Evolutionary conservation across 2,113 vertebrate genomes (phyloP), one percentile per base, ranked within the genome.

Genomic region (Clarias magur): DNA sequence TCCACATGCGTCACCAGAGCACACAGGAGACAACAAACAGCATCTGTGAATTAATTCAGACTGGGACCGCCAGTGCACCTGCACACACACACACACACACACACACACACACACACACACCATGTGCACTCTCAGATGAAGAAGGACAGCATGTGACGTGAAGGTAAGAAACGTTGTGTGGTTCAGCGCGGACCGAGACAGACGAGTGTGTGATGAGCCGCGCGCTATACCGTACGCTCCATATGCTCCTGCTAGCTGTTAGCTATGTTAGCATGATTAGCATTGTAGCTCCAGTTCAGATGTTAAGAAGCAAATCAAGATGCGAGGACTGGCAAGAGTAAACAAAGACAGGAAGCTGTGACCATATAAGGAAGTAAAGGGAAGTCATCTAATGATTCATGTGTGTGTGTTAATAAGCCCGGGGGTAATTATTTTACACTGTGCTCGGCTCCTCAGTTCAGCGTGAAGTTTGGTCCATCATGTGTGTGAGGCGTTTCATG

Each of bases 41-140:
- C 56, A 80, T 60, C 25, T 56, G 25, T 60, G 30, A 59, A 60
- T 60, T 80, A 80, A 80, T 80, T 80, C 57, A 60, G 27, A 80
- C 16, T 80, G 4, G n/a, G 75, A 57, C 76, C 19, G 38, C 12
- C 15, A 30, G 67, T 65, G 70, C 73, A 76, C 73, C 73, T 76
- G 73, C 73, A 4, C 19, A 2, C 72, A 48, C 72, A 48, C 70
- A 21, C 72, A 48, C 72, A 48, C 70, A 21, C 19, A 54, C 42
- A 76, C 53, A 27, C 25, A 79, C 75, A 78, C 75, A 53, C 72
- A 48, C 42, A n/a, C 23, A 54, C 42, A 75, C 42, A 13, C 56
- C 0, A 4, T 6, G 54, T 60, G 57, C 23, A 57, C 27, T 80
- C 56, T 79, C 15, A 3, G n/a, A 19, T 79, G 53, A n/a, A 80